Base-by-base conservation (phyloP, 2,797 vertebrate species). In the Pantherophis vulpinus region DNA sequence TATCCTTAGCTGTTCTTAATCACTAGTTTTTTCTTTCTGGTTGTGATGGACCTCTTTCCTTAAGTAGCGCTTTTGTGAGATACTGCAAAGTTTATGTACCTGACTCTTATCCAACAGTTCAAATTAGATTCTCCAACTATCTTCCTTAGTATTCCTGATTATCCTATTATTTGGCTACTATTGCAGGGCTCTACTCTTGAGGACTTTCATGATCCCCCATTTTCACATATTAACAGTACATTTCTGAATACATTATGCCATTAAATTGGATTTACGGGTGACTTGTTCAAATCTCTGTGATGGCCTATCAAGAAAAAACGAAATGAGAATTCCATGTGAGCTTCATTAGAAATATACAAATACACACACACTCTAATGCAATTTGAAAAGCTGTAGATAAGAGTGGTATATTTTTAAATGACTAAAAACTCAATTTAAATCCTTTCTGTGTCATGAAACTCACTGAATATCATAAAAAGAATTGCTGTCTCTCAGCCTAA, bases 291-390 rank as follows among this genome's bases (percentile, higher is more conserved):
- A 92, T 66, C 42, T 91, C 37, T 91, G 14, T 10, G 16, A 20
- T 56, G 47, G 47, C 4, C 79, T 87, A 0, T 47, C 25, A 94
- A 93, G 5, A 51, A 5, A 5, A 79, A 55, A 12, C 58, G 25
- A 79, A 32, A 58, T 70, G 61, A 94, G n/a, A 56, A 66, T 91
- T 86, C 94, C 93, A 32, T 83, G 29, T 55, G 23, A 88, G 32
- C 25, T 87, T 91, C 42, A 55, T 55, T 60, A 5, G 37, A 79
- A 23, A 83, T 47, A 83, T 9, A 79, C 0, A 79, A 20, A 37
- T 42, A 74, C 10, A 83, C 37, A 37, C 32, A 7, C 66, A 1
- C n/a, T 1, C 70, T 25, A 11, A 11, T 66, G 61, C 42, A 66
- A 16, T 37, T 66, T 66, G 47, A 66, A 90, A 70, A n/a, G 11